These are phyloP conservation scores for Araneus ventricosus DNA, from an alignment of 1,140 invertebrate genomes.

Conservation along the genomic window DNA sequence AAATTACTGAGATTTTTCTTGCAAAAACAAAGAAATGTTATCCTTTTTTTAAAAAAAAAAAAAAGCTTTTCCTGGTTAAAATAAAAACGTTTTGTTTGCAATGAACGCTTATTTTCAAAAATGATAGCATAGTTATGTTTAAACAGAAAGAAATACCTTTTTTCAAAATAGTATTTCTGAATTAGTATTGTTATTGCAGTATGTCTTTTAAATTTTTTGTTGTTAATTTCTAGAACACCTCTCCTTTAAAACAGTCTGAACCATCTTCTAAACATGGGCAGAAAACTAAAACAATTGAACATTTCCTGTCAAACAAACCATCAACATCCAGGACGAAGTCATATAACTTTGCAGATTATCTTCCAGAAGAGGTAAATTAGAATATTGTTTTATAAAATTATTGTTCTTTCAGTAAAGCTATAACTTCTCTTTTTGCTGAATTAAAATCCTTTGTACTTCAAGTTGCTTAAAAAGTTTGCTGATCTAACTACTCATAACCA, in stretches of 20 bases:
- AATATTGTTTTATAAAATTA: not conserved
- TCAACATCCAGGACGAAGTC: not conserved
- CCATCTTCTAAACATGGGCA: not conserved
- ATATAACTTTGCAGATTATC: not conserved
- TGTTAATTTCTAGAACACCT: not conserved
- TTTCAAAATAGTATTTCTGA: no score
- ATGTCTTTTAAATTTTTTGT: no score
- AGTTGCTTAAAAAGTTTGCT: not conserved
- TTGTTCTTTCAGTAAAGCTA: not conserved
- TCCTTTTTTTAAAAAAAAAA: no score
- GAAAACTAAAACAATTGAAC: not conserved
- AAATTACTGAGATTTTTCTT: no score
- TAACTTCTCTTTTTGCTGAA: not conserved
- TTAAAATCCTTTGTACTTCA: not conserved
- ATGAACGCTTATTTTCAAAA: no score
- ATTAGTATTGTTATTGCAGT: no score
- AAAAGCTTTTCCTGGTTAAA: no score
- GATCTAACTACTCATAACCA: not conserved
- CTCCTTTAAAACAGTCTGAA: not conserved
- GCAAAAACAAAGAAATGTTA: no score
- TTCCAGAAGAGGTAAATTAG: not conserved
- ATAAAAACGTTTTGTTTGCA: no score
- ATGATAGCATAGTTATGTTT: no score
- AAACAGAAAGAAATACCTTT: no score
- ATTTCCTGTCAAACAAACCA: not conserved